phyloP scores from a whole-genome alignment of 2,113 vertebrate species.

The Alethe castanea region DNA sequence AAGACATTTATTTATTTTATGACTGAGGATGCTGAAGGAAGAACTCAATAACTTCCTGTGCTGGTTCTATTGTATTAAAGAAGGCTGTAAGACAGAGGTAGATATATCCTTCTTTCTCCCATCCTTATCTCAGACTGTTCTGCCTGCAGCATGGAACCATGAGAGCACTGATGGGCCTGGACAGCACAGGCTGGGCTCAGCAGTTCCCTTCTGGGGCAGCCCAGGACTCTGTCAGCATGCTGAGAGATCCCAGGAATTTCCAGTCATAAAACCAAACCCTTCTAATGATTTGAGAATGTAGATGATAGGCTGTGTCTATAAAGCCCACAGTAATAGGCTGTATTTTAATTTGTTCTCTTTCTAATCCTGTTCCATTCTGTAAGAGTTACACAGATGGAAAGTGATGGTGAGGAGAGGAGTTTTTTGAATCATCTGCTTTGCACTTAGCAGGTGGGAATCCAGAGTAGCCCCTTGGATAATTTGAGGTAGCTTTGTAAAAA shows the following conservation, averaged over 20 bases:
- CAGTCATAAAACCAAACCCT: neutral
- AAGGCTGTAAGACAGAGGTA: neutral
- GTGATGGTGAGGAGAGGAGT: neutral
- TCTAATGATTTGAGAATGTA: neutral
- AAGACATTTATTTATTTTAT: neutral
- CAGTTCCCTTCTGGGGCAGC: neutral
- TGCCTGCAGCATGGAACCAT: neutral
- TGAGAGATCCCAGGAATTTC: neutral
- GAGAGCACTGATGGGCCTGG: neutral
- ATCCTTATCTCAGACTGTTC: neutral
- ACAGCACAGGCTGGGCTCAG: neutral
- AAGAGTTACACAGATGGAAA: neutral
- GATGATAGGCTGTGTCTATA: neutral
- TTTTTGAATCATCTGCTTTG: neutral
- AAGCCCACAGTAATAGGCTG: accelerated
- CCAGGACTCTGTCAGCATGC: too few relatives aligned
- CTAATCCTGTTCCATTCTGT: neutral
- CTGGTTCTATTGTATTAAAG: neutral
- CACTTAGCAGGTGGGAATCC: neutral
- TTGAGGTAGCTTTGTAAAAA: neutral
- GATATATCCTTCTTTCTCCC: neutral
- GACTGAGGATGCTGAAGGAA: neutral
- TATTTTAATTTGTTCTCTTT: neutral
- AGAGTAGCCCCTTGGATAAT: neutral
- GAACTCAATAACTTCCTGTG: neutral